A percentile compares a stretch with the other conserved stretches of the same genome.
phyloP scores from a whole-genome alignment of 2,888 invertebrate species.

The Willowsia nigromaculata region DNA sequence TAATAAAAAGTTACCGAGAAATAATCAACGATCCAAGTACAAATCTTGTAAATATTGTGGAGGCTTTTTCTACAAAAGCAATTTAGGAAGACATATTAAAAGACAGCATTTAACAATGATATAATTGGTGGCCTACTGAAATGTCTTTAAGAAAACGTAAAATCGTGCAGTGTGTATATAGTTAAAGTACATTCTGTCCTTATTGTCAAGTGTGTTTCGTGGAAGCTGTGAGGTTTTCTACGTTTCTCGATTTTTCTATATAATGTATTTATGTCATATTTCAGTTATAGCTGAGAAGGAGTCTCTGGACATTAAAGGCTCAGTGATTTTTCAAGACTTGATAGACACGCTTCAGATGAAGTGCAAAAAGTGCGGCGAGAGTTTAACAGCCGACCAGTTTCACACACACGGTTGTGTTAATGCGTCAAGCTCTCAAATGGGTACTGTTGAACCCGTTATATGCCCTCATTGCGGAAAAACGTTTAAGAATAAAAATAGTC shows the following conservation, averaged over 20 bases:
- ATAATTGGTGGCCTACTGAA: too few relatives aligned
- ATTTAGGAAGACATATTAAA: slow-evolving; percentile 75
- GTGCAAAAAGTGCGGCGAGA: slow-evolving; percentile 28
- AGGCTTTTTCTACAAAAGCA: slow-evolving; percentile 72
- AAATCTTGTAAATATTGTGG: slow-evolving; percentile 73
- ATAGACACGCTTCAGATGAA: neutral
- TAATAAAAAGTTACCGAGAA: slow-evolving; percentile 24
- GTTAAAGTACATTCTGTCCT: too few relatives aligned
- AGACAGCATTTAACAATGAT: slow-evolving; percentile 68
- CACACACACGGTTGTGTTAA: slow-evolving; percentile 16
- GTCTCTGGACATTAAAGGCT: neutral
- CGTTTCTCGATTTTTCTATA: neutral
- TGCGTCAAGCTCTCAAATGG: neutral
- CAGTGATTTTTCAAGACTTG: neutral
- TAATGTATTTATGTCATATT: neutral
- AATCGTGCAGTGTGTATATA: too few relatives aligned
- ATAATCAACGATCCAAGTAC: slow-evolving; percentile 57
- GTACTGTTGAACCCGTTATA: slow-evolving; percentile 35
- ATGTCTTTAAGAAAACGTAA: too few relatives aligned
- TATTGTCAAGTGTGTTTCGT: neutral
- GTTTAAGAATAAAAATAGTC: slow-evolving; percentile 74
- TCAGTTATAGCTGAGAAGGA: neutral
- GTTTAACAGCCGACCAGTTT: neutral
- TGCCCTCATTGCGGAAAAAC: slow-evolving; percentile 67
- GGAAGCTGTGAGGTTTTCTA: neutral